Conservation (phyloP, 2,113 vertebrate genomes). For the Orycteropus afer region DNA sequence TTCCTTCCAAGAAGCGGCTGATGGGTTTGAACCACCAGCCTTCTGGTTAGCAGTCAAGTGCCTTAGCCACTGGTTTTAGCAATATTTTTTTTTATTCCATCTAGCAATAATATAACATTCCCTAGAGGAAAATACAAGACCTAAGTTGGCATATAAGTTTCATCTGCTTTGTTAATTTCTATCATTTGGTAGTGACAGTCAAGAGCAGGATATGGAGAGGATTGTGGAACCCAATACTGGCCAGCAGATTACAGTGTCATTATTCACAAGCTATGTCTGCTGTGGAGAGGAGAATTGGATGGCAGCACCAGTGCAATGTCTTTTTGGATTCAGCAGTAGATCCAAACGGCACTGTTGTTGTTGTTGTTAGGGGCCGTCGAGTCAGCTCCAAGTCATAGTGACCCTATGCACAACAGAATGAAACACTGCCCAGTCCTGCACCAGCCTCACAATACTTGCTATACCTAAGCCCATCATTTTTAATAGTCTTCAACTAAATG, state of each 20-base stretch:
- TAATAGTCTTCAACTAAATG: neutral
- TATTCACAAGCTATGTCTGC: neutral
- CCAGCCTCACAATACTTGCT: too few relatives aligned
- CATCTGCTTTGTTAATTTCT: neutral
- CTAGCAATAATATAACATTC: neutral
- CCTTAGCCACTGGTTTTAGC: too few relatives aligned
- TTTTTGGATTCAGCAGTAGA: neutral
- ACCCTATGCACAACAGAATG: too few relatives aligned
- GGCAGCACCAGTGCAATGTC: neutral
- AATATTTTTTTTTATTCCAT: conserved; percentile 4
- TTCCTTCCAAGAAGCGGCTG: too few relatives aligned
- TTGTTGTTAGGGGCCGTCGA: too few relatives aligned
- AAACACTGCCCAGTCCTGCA: too few relatives aligned
- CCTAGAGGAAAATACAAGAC: neutral
- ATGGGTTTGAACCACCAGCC: too few relatives aligned
- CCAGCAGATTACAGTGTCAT: neutral
- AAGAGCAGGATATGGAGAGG: neutral
- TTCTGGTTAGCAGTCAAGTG: too few relatives aligned
- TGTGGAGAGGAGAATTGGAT: neutral
- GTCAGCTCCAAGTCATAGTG: too few relatives aligned
- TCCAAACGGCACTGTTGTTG: neutral
- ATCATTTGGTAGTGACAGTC: neutral
- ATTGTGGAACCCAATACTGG: neutral
- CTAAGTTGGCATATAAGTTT: neutral
- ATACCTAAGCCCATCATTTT: neutral